Evolutionary conservation across 2,113 vertebrate genomes (phyloP).

Genomic region (Eulemur macaco): DNA sequence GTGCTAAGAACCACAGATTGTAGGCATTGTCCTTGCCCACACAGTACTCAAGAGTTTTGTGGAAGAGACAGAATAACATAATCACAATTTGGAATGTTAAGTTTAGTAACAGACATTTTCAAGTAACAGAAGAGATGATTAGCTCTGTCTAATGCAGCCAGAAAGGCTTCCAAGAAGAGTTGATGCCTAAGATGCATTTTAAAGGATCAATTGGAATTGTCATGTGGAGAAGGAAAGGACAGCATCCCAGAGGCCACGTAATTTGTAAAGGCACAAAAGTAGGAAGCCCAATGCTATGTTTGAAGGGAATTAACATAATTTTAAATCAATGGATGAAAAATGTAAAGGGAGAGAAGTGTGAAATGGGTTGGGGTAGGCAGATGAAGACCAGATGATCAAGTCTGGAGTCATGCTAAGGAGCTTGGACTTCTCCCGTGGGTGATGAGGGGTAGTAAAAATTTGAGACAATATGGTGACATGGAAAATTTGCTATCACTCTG

Average conservation of each 20-base stretch:
- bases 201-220: not conserved
- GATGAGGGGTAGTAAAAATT: not conserved
- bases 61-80: not conserved
- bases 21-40: not conserved
- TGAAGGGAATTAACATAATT: not conserved
- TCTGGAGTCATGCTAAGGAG: not conserved
- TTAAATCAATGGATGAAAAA: not conserved
- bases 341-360: not conserved
- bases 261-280: not conserved
- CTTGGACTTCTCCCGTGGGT: not conserved
- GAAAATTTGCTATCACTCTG: not conserved
- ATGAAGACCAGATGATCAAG: not conserved
- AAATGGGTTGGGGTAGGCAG: not conserved
- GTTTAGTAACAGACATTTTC: not conserved
- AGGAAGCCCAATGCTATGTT: not conserved
- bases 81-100: not conserved
- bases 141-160: not conserved
- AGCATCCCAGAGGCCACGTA: not conserved
- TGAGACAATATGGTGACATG: not conserved
- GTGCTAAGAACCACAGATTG: not conserved
- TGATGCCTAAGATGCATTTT: not conserved
- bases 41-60: not conserved
- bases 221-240: not conserved
- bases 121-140: not conserved
- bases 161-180: not conserved